phyloP scores from a whole-genome alignment of 2,113 vertebrate species.

The Passer domesticus region DNA sequence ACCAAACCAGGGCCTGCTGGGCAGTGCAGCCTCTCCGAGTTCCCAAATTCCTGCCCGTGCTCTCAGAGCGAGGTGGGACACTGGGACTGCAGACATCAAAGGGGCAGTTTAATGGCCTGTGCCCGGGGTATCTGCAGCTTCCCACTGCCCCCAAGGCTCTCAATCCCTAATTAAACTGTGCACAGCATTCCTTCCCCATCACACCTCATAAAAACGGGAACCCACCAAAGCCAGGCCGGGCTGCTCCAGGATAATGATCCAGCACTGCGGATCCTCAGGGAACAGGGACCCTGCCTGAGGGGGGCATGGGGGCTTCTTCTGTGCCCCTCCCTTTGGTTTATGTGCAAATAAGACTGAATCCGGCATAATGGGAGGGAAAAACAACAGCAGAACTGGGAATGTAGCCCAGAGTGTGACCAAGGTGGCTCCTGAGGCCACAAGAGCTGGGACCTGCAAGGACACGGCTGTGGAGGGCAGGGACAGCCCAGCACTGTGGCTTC shows the following conservation, averaged over 20 bases:
- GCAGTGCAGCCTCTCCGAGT: background rate
- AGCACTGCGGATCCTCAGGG: background rate
- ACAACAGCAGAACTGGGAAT: background rate
- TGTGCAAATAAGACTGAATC: background rate
- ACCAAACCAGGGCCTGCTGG: background rate
- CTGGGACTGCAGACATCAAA: slow-evolving; percentile 44
- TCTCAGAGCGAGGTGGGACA: background rate
- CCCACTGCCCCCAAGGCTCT: background rate
- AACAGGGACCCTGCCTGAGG: background rate
- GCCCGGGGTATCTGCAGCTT: background rate
- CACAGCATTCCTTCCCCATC: slow-evolving; percentile 54
- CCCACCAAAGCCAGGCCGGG: background rate
- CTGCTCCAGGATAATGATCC: background rate
- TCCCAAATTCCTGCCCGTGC: background rate
- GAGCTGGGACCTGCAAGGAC: background rate
- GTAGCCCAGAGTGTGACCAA: accelerated
- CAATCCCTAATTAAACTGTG: slow-evolving; percentile 49
- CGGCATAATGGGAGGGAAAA: background rate
- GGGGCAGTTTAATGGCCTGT: background rate
- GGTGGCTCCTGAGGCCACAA: accelerated
- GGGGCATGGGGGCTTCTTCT: background rate
- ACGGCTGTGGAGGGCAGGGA: background rate
- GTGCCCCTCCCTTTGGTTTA: background rate
- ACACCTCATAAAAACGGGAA: slow-evolving; percentile 33
- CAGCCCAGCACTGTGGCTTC: background rate